These are phyloP conservation scores for Catocala nupta DNA, from an alignment of 2,888 invertebrate species.

Conservation along the genomic window DNA sequence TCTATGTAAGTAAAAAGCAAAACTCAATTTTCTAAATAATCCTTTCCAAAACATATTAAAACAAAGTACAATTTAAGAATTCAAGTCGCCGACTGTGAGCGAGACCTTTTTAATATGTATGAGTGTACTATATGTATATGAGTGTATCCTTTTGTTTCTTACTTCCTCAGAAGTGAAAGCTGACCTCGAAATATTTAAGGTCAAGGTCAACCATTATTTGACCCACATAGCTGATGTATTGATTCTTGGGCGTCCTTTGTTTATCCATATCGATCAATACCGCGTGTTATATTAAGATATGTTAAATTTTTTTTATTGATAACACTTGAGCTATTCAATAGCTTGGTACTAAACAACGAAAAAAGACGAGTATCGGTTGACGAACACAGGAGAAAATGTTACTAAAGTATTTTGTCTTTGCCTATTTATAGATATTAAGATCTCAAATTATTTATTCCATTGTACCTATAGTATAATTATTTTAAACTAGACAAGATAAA, in stretches of 20 bases:
- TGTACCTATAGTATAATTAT: too few species aligned
- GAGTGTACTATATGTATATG: conserved; percentile 5
- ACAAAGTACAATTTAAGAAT: conserved; percentile 22
- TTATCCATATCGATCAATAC: neutral
- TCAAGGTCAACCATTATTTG: conserved; percentile 14
- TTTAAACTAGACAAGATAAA: too few species aligned
- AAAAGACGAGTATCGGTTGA: too few species aligned
- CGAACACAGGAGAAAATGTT: too few species aligned
- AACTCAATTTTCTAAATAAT: conserved; percentile 5
- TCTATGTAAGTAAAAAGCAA: neutral
- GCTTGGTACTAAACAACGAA: too few species aligned
- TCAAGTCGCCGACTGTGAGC: conserved; percentile 13
- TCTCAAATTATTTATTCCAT: too few species aligned
- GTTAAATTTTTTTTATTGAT: too few species aligned
- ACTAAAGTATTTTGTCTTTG: too few species aligned
- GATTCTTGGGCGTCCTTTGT: conserved; percentile 8
- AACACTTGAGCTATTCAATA: too few species aligned
- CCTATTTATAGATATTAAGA: too few species aligned
- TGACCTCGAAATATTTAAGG: conserved; percentile 42
- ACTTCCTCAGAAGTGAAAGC: conserved; percentile 45
- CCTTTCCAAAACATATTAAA: conserved; percentile 11
- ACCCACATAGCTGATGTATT: conserved; percentile 15
- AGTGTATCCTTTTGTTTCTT: conserved; percentile 36
- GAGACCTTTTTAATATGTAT: conserved; percentile 48
- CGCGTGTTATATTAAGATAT: too few species aligned